These are phyloP conservation scores for Gryllus longicercus DNA, from an alignment of 2,888 invertebrate genomes.

Conservation along the genomic window DNA sequence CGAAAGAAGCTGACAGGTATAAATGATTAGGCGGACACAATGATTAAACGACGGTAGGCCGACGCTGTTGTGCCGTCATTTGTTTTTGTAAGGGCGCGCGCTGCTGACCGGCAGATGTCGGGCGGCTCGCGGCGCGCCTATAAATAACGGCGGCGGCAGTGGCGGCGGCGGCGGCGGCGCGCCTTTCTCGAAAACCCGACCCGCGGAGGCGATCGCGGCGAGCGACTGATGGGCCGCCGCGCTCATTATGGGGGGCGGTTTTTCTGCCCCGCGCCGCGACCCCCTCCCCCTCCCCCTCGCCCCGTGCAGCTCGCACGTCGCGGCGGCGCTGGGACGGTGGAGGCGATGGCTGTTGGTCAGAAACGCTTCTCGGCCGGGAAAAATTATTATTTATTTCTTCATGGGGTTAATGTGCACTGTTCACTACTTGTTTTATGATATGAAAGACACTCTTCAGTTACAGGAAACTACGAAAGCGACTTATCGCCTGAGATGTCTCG, in stretches of 20 bases:
- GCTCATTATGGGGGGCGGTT: constrained; percentile 9
- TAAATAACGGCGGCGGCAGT: constrained; percentile 34
- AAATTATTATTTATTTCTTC: too few species aligned
- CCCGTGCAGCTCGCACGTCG: background rate
- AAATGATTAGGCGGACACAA: constrained; percentile 17
- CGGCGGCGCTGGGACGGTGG: too few species aligned
- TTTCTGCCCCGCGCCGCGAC: background rate
- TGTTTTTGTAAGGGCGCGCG: constrained; percentile 36
- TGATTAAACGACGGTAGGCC: constrained; percentile 37
- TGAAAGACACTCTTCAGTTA: too few species aligned
- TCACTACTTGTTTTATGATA: too few species aligned
- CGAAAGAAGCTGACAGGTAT: constrained; percentile 9
- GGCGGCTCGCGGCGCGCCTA: constrained; percentile 32
- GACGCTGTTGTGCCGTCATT: constrained; percentile 37
- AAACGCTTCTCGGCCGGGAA: too few species aligned
- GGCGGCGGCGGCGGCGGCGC: background rate
- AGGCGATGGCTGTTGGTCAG: too few species aligned
- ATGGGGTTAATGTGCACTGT: too few species aligned
- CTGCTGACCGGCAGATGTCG: constrained; percentile 37
- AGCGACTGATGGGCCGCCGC: background rate
- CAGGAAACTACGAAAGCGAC: too few species aligned
- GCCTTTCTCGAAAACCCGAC: constrained; percentile 3
- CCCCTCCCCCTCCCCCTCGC: background rate
- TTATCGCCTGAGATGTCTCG: too few species aligned
- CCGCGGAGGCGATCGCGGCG: background rate